phyloP scores from a whole-genome alignment of 1,140 invertebrate genomes.

The Drosophila simulans region DNA sequence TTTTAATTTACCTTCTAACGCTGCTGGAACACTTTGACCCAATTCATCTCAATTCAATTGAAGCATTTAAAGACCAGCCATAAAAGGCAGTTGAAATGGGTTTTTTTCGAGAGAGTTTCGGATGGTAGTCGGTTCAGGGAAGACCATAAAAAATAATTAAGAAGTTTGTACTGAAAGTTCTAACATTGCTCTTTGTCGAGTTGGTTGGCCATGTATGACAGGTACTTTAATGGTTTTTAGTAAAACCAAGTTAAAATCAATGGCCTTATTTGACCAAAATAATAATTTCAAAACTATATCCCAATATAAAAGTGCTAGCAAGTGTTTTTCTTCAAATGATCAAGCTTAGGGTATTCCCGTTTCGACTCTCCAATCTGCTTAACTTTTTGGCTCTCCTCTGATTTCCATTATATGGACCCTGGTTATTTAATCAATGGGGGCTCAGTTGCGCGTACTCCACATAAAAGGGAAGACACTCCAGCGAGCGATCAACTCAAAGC shows the following conservation, averaged over 20 bases:
- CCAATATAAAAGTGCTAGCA: too few species aligned
- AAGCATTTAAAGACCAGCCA: constrained; percentile 63
- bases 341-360: constrained; percentile 9
- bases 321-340: too few species aligned
- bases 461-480: constrained; percentile 58
- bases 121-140: constrained; percentile 66
- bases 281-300: too few species aligned
- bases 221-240: too few species aligned
- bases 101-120: constrained; percentile 27
- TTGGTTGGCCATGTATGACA: neutral
- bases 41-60: constrained; percentile 60
- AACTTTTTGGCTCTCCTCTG: constrained; percentile 12
- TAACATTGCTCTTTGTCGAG: constrained; percentile 21
- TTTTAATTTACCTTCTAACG: constrained; percentile 51
- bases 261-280: too few species aligned
- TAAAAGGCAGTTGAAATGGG: constrained; percentile 45
- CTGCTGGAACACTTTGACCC: constrained; percentile 72
- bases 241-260: too few species aligned
- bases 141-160: constrained; percentile 80
- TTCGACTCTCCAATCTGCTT: constrained; percentile 3
- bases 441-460: constrained; percentile 35
- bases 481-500: constrained; percentile 55
- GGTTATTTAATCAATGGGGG: constrained; percentile 76
- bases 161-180: constrained; percentile 35
- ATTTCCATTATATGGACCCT: constrained; percentile 35